Evolutionary conservation across 2,888 invertebrate genomes (phyloP), one percentile per base, ranked within the genome.

Genomic region (Epinotia bilunana): DNA sequence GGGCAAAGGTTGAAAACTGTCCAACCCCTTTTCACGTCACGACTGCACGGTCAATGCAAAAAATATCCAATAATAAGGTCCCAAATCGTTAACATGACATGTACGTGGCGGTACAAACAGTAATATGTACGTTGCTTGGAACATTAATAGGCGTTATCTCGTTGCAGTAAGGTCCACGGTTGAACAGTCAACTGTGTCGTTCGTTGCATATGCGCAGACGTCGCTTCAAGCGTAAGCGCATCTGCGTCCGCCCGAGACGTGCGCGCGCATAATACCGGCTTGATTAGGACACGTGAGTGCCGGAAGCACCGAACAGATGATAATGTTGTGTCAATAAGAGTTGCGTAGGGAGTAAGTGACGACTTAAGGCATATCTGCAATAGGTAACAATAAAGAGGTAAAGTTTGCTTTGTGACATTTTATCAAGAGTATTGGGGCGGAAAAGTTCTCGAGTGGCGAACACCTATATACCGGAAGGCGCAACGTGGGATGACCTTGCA

Each of bases 261-360:
- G 67, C 55, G 68, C 57, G 68, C 68, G 69, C 74, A 64, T 71
- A 55, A 64, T 71, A 55, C 53, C 64, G 74, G 23, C 33, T 13
- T 16, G 28, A 53, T 64, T 16, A 49, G 46, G 39, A 63, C 49
- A 63, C 70, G 64, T 18, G 39, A 49, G 69, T 20, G 49, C 49
- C 60, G 46, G 60, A 74, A 58, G 39, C 39, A 60, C 33, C 46
- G 68, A 46, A 55, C 39, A n/a, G 33, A 43, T 58, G 13, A 61
- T 60, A 57, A 33, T 39, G 12, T 43, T 64, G 46, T 46, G 43
- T 12, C 39, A 39, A 39, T 9, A 9, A 39, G 9, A 39, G 39
- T 39, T 39, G 39, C 39, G 39, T 39, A 7, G 39, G 39, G 3
- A 39, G 9, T 39, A 39, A 20, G 23, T 18, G 3, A 64, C 20